phyloP scores from a whole-genome alignment of 2,888 invertebrate species.

The Cosmia pyralina region DNA sequence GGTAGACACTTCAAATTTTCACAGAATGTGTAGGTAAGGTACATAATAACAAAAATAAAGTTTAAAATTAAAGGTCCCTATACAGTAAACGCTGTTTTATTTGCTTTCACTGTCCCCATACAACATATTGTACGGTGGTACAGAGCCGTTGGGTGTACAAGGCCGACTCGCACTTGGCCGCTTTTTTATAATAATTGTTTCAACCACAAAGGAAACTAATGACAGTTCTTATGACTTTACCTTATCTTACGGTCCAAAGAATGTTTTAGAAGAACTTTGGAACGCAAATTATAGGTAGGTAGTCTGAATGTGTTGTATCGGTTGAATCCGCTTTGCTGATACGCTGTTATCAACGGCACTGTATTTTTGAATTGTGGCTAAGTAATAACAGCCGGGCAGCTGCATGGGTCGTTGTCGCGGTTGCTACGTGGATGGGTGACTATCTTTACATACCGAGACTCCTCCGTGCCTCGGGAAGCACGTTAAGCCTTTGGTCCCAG shows the following conservation, averaged over 20 bases:
- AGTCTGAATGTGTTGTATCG: constrained; percentile 3
- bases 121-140: background rate
- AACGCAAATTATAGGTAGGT: background rate
- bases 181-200: background rate
- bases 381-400: too few species aligned
- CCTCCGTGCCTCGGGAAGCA: too few species aligned
- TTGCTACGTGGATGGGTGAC: too few species aligned
- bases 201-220: background rate
- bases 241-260: background rate
- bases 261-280: constrained; percentile 15
- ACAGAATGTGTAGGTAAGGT: too few species aligned
- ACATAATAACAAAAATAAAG: too few species aligned
- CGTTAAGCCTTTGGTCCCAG: too few species aligned
- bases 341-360: background rate
- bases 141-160: background rate
- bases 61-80: too few species aligned
- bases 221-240: background rate
- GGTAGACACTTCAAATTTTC: background rate
- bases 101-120: too few species aligned
- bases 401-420: too few species aligned
- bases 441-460: too few species aligned
- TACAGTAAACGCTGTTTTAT: too few species aligned
- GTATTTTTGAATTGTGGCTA: background rate
- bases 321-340: constrained; percentile 4
- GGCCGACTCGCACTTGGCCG: background rate